Base-by-base conservation (phyloP, 2,888 invertebrate genomes). In the Agrilus biguttatus region DNA sequence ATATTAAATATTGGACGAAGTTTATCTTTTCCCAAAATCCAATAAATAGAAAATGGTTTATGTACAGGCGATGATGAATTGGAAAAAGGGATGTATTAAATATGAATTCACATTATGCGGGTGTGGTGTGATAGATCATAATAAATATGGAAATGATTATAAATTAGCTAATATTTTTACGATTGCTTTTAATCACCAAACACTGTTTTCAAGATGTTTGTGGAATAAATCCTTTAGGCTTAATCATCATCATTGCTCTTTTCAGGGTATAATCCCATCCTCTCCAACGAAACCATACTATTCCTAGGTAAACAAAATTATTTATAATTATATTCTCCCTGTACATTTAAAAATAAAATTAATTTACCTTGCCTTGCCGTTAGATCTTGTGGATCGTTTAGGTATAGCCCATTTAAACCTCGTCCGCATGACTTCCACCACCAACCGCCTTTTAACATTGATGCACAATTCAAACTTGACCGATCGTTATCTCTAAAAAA, bases 391-490 rank as follows among this genome's bases (percentile, higher is more conserved):
- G 88, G 88, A 65, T 90, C 88, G 55, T 89, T 88, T 37, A 90
- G 70, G 60, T 91, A 90, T 32, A 90, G 75, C 12, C 90, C 90
- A 60, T 91, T 91, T 21, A 91, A 74, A 8, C 90, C 90, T 56
- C 90, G 75, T 19, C 90, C 90, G 59, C 90, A 91, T 0, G 88
- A 89, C 60, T 90, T 88, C 90, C 90, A 90, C 90, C 90, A 91
- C 90, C 90, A 91, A 5, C 90, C 90, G 40, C 90, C 90, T 67
- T 90, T 90, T 51, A 91, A 71, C 90, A 90, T 90, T 13, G 89
- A 89, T 17, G 90, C 90, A 60, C 90, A 90, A 64, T 91, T 91
- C 54, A 90, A 68, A 47, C 88, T 89, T 36, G 90, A 90, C 56
- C 90, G 71, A 65, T 91, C 90, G 61, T 91, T 90, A 61, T 90